Base-by-base conservation (phyloP, 2,888 invertebrate species). In the Disparrhopalites patrizii region DNA sequence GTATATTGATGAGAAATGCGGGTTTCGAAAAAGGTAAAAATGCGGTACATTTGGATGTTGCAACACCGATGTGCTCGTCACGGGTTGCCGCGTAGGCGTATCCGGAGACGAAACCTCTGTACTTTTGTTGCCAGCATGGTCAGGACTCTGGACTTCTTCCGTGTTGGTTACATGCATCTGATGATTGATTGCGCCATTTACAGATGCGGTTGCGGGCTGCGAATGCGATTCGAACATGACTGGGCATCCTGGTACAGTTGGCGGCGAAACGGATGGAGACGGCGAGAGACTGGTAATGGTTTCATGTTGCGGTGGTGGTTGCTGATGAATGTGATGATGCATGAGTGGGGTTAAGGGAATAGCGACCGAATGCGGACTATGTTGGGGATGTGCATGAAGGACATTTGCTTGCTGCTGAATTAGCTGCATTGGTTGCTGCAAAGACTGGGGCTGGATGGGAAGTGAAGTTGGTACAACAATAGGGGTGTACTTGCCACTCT, bases 61-160 rank as follows among this genome's bases (percentile, higher is more conserved):
- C 4, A 30, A 33, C 1, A 18, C 15, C 13, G 10, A n/a, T 31
- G 3, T 31, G 1, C 18, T n/a, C n/a, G n/a, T 2, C 7, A 18
- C 15, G 7, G 54, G 54, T 20, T 60, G 60, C 57, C 72, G 65
- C 1, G 72, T 68, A 10, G 72, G 72, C 1, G 72, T 70, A 1
- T 70, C 72, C 20, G 72, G 72, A n/a, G 72, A 70, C 0, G 72
- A 72, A 25, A 68, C 70, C 28, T 68, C 69, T 18, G 68, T 67
- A 18, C 69, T 68, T 61, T 69, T 70, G 28, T 36, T 60, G 15
- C 52, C 66, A 40, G 62, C 62, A 18, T 47, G 58, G 20, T 69
- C 71, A 30, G 70, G 68, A 66, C 68, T 71, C 47, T 66, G 69
- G 1, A 43, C n/a, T 27, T 60, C 50, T 36, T 50, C 51, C 47